A percentile compares a stretch with the other conserved stretches of the same genome.
These are phyloP conservation scores for Drosophila fuyamai DNA, from an alignment of 1,140 invertebrate genomes.

Conservation along the genomic window DNA sequence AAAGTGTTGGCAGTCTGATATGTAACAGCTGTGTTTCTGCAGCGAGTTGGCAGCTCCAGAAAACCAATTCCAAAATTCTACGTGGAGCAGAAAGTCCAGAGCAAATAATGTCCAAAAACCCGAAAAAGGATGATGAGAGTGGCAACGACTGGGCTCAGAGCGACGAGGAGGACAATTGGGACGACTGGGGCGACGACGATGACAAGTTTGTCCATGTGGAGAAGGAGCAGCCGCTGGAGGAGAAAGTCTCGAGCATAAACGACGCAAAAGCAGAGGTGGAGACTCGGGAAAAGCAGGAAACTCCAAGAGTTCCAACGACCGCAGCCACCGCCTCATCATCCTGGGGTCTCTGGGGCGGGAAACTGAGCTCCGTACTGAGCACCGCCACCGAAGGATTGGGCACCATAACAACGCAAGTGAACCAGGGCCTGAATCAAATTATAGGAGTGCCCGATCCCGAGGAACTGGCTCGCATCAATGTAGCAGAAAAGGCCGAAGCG, in stretches of 20 bases:
- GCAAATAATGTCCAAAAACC: slow-evolving; percentile 64
- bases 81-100: slow-evolving; percentile 46
- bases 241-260: slow-evolving; percentile 20
- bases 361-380: slow-evolving; percentile 89
- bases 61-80: slow-evolving; percentile 36
- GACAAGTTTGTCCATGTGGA: slow-evolving; percentile 70
- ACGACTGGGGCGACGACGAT: slow-evolving; percentile 86
- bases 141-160: slow-evolving; percentile 85
- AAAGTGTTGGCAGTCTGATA: background rate
- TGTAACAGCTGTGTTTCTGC: background rate
- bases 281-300: slow-evolving; percentile 28
- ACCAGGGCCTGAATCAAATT: slow-evolving; percentile 90
- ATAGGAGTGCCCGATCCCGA: slow-evolving; percentile 92
- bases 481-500: slow-evolving; percentile 75
- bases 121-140: slow-evolving; percentile 32
- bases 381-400: slow-evolving; percentile 90
- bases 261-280: slow-evolving; percentile 36
- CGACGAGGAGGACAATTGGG: slow-evolving; percentile 87
- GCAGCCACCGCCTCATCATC: slow-evolving; percentile 14
- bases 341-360: slow-evolving; percentile 87
- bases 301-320: background rate
- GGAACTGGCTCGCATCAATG: slow-evolving; percentile 87
- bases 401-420: slow-evolving; percentile 91
- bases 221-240: slow-evolving; percentile 13
- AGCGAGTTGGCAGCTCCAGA: background rate